Conservation (phyloP, 1,140 invertebrate species). For the Pogonomyrmex californicus region DNA sequence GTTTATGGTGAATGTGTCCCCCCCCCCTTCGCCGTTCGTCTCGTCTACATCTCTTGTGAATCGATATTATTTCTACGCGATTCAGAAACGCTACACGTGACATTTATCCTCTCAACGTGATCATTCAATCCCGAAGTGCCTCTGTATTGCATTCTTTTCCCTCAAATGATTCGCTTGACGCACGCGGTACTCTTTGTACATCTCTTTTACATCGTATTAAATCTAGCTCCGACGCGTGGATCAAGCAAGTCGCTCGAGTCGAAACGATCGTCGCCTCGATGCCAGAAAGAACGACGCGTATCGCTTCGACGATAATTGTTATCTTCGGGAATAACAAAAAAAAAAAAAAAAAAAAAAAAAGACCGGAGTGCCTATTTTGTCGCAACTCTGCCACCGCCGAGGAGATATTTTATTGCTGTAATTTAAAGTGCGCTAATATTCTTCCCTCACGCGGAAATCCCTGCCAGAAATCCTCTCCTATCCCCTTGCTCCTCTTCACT, state of each 20-base stretch:
- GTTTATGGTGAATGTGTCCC: not conserved
- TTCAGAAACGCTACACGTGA: conserved; percentile 40
- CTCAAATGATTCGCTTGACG: conserved; percentile 32
- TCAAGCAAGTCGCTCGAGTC: not conserved
- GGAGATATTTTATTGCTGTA: conserved; percentile 62
- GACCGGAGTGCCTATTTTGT: conserved; percentile 30
- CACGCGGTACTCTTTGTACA: conserved; percentile 49
- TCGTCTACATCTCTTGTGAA: conserved; percentile 2
- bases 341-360: conserved; percentile 4
- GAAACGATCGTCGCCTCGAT: not conserved
- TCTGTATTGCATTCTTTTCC: conserved; percentile 13
- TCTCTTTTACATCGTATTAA: conserved; percentile 35
- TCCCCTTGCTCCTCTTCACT: not conserved
- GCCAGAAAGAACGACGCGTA: conserved; percentile 14
- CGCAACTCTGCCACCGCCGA: conserved; percentile 11
- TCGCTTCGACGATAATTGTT: conserved; percentile 45
- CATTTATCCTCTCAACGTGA: conserved; percentile 45
- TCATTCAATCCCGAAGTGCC: conserved; percentile 52
- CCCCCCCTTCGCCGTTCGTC: conserved; percentile 10
- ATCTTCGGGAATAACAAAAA: not conserved
- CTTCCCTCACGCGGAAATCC: conserved; percentile 14
- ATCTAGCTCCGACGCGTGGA: conserved; percentile 10
- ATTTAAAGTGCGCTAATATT: conserved; percentile 50
- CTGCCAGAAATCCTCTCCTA: not conserved
- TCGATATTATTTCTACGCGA: conserved; percentile 47